Base-by-base conservation (phyloP, 2,797 vertebrate genomes). In the Phyllotis vaccarum region DNA sequence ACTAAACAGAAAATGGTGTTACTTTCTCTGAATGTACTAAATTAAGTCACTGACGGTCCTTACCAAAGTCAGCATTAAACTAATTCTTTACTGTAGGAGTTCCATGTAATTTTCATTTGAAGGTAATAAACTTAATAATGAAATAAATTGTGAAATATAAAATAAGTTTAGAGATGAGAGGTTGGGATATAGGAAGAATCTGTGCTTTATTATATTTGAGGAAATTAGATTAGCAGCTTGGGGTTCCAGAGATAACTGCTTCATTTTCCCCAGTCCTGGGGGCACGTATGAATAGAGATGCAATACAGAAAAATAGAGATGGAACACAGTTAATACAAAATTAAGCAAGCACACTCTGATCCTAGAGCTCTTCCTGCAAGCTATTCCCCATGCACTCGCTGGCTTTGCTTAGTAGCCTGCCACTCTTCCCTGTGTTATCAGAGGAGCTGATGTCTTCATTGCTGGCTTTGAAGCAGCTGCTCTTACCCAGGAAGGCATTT, bases 371-470 rank as follows among this genome's bases (percentile, higher is more conserved):
- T 92, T 10, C 0, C 13, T 56, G 56, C 29, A 52, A 83, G 34
- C 34, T 0, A 2, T 0, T 27, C 9, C 22, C 12, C 27, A 12
- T 0, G 7, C 1, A 3, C 6, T 13, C 0, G 1, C 21, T 58
- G 24, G 5, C 34, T 10, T 91, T 31, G 22, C 89, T 46, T 16
- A 37, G 62, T 13, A 64, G 13, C 31, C 94, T 52, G 10, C 34
- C 22, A 34, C 12, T 29, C 22, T 34, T n/a, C 34, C 11, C 58
- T 75, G 31, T 40, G 56, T 74, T 83, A 89, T 76, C 82, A 17
- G 27, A 2, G 0, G 34, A 37, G 17, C 11, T 24, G 64, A 54
- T 9, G 19, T 78, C 83, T 56, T 58, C 54, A n/a, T 72, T 74
- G 37, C 13, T 66, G 83, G 12, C 0, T 66, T 58, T 37, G n/a